phyloP scores from a whole-genome alignment of 1,140 invertebrate species.

The Phymastichus coffea region DNA sequence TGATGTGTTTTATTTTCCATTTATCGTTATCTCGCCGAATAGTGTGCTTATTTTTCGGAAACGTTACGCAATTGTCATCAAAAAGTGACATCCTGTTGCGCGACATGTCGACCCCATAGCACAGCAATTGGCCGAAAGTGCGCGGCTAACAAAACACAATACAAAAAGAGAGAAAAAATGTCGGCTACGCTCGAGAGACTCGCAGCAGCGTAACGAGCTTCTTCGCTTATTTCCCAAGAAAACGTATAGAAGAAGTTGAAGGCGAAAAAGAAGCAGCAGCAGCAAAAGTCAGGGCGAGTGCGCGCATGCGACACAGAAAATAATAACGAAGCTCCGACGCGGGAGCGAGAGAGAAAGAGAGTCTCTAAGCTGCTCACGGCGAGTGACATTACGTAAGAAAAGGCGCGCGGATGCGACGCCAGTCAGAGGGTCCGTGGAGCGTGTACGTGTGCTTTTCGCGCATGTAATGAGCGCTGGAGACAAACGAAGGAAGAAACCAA shows the following conservation, averaged over 20 bases:
- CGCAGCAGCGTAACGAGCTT: neutral
- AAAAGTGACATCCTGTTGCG: too few species aligned
- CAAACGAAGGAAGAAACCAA: constrained; percentile 22
- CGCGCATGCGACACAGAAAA: too few species aligned
- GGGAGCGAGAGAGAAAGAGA: too few species aligned
- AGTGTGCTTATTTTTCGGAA: too few species aligned
- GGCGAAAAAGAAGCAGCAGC: neutral
- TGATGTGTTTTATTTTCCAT: too few species aligned
- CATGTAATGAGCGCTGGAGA: constrained; percentile 9
- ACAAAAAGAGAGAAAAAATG: neutral
- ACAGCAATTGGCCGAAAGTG: too few species aligned
- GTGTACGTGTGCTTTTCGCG: constrained; percentile 24
- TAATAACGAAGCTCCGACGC: neutral
- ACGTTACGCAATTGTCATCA: too few species aligned
- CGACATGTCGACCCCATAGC: too few species aligned
- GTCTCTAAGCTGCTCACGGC: constrained; percentile 25
- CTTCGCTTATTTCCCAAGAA: constrained; percentile 1
- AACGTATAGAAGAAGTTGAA: neutral
- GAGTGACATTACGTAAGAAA: constrained; percentile 33
- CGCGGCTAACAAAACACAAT: too few species aligned
- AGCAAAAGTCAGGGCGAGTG: too few species aligned
- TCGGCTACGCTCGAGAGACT: neutral
- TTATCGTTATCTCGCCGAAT: too few species aligned
- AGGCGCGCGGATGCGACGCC: constrained; percentile 39
- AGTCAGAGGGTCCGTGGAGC: constrained; percentile 39